These are phyloP conservation scores for Arctocebus calabarensis DNA, from an alignment of 2,797 vertebrate genomes.

Conservation along the genomic window DNA sequence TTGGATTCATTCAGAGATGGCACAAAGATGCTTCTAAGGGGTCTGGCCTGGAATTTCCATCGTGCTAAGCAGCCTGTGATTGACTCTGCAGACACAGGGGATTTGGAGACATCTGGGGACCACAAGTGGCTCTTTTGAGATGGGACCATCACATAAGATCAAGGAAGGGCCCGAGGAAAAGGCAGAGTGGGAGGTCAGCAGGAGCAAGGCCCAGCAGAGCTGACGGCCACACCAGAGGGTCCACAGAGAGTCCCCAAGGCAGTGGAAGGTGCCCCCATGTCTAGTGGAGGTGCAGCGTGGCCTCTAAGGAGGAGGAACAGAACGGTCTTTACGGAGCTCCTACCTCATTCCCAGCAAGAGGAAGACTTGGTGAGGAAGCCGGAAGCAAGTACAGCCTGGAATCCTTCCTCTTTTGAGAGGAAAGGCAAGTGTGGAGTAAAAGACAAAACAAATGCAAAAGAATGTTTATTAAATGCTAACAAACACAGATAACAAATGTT, in stretches of 20 bases:
- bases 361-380: background rate
- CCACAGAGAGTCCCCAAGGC: background rate
- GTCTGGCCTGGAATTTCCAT: background rate
- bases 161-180: background rate
- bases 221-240: background rate
- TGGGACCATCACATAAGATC: background rate
- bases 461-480: background rate
- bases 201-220: rapidly evolving
- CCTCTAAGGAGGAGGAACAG: no score
- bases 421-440: background rate
- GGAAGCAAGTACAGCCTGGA: background rate
- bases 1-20: background rate
- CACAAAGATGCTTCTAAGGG: background rate
- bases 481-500: no score
- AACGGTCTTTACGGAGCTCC: background rate
- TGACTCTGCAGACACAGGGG: background rate
- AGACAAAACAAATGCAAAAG: background rate
- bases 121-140: background rate
- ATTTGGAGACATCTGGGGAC: background rate
- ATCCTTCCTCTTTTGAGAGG: background rate
- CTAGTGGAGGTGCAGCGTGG: background rate
- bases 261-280: background rate
- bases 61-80: background rate
- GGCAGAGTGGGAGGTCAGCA: background rate
- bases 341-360: background rate